A percentile compares a stretch with the other conserved stretches of the same genome.
Evolutionary conservation across 92 coral and sea anemone species (phyloP).

Genomic region (Meandrina meandrites): DNA sequence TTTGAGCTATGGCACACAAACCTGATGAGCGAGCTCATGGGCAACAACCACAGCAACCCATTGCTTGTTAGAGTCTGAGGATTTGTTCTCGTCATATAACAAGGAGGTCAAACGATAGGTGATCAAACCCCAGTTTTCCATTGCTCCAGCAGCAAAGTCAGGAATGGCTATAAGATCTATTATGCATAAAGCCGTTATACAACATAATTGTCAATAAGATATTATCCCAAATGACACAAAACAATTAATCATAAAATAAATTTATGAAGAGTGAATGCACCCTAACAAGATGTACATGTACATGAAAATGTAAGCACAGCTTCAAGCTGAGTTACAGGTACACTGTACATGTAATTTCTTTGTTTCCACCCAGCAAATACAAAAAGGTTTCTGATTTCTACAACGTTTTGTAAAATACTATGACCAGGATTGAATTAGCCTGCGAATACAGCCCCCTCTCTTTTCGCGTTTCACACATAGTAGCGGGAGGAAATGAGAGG

Average conservation of each 20-base stretch:
- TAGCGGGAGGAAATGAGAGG: too few relatives aligned
- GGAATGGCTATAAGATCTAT: constrained; percentile 98
- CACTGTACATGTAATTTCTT: too few relatives aligned
- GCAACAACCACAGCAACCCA: constrained; percentile 97
- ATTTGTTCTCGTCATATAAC: constrained; percentile 72
- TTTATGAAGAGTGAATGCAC: too few relatives aligned
- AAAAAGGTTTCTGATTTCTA: too few relatives aligned
- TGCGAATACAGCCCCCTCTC: too few relatives aligned
- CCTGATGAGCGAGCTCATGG: constrained; percentile 99
- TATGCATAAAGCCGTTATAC: constrained; percentile 17
- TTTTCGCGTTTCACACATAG: too few relatives aligned
- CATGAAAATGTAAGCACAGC: neutral
- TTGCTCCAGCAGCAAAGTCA: constrained; percentile 98
- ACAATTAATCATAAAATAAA: too few relatives aligned
- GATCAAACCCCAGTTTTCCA: constrained; percentile 99
- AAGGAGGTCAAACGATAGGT: constrained; percentile 95
- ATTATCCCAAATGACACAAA: neutral
- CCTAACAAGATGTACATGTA: too few relatives aligned
- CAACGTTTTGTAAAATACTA: too few relatives aligned
- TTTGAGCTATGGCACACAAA: constrained; percentile 40
- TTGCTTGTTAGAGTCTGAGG: constrained; percentile 81
- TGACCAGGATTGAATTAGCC: too few relatives aligned
- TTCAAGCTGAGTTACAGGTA: too few relatives aligned
- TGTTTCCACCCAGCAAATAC: too few relatives aligned
- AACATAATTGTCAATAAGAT: neutral